Evolutionary conservation across 2,888 invertebrate genomes (phyloP).

Genomic region (Chromoteleia sp.): DNA sequence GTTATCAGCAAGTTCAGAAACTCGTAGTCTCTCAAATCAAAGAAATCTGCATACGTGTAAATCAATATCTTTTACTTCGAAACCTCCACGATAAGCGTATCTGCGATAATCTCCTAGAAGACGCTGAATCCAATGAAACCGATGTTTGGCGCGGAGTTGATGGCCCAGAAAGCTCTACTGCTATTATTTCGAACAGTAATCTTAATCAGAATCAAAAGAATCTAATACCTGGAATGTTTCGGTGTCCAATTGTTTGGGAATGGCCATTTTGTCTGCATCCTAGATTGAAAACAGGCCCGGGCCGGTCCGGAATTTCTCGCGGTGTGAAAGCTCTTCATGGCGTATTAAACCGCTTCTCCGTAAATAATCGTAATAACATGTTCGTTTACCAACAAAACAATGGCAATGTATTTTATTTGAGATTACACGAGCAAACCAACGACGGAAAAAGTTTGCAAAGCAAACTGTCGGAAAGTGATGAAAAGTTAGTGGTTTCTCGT

Average conservation of each 20-base stretch:
- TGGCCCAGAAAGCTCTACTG: conserved; percentile 70
- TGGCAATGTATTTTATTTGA: conserved; percentile 87
- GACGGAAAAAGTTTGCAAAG: conserved; percentile 81
- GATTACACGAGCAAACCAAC: conserved; percentile 83
- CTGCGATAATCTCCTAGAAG: conserved; percentile 88
- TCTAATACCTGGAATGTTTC: conserved; percentile 89
- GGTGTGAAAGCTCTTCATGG: conserved; percentile 88
- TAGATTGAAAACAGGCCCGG: conserved; percentile 88
- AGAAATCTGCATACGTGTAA: conserved; percentile 88
- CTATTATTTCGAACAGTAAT: conserved; percentile 49
- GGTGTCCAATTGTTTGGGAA: conserved; percentile 91
- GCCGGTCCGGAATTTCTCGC: conserved; percentile 87
- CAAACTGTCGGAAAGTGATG: conserved; percentile 83
- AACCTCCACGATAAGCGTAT: conserved; percentile 88
- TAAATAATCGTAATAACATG: conserved; percentile 90
- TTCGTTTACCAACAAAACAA: conserved; percentile 90
- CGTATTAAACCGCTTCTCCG: conserved; percentile 89
- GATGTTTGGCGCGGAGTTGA: conserved; percentile 77
- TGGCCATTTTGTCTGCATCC: conserved; percentile 89
- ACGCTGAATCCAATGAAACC: conserved; percentile 87
- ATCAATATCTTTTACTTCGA: conserved; percentile 89
- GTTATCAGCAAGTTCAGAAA: conserved; percentile 86
- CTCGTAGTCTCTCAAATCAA: conserved; percentile 86
- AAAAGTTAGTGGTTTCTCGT: conserved; percentile 82
- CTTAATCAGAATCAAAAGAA: conserved; percentile 77